Conservation (phyloP, 2,888 invertebrate species). For the Drosophila rubida region DNA sequence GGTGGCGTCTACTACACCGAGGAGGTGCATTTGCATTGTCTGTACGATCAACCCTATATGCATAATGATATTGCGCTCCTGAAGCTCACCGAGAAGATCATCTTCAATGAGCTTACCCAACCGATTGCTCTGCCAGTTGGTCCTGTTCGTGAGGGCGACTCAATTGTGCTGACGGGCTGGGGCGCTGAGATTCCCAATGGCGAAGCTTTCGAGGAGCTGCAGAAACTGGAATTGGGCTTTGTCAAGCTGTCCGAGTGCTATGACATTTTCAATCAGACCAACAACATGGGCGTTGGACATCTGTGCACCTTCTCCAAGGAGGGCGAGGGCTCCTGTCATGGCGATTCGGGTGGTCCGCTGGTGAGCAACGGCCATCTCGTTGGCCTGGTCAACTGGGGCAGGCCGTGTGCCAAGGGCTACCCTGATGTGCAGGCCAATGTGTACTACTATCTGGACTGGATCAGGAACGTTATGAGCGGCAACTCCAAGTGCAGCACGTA, state of each 20-base stretch:
- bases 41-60: slow-evolving; percentile 64
- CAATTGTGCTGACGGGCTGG: slow-evolving; percentile 87
- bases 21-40: slow-evolving; percentile 60
- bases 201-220: slow-evolving; percentile 85
- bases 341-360: slow-evolving; percentile 78
- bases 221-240: slow-evolving; percentile 86
- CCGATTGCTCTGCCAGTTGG: slow-evolving; percentile 85
- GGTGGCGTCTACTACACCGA: slow-evolving; percentile 50
- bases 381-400: slow-evolving; percentile 80
- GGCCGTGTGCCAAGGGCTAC: slow-evolving; percentile 73
- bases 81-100: slow-evolving; percentile 86
- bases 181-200: slow-evolving; percentile 85
- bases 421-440: slow-evolving; percentile 81
- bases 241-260: slow-evolving; percentile 86
- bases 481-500: slow-evolving; percentile 37
- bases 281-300: slow-evolving; percentile 86
- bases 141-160: slow-evolving; percentile 83
- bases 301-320: slow-evolving; percentile 86
- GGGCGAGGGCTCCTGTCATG: slow-evolving; percentile 85
- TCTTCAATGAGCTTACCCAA: slow-evolving; percentile 85
- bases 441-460: slow-evolving; percentile 76
- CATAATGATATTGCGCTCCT: slow-evolving; percentile 89
- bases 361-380: slow-evolving; percentile 60
- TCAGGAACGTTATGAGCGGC: slow-evolving; percentile 60
- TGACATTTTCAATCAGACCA: slow-evolving; percentile 84